These are phyloP conservation scores for Labeo catla DNA, from an alignment of 2,113 vertebrate species.

Conservation along the genomic window DNA sequence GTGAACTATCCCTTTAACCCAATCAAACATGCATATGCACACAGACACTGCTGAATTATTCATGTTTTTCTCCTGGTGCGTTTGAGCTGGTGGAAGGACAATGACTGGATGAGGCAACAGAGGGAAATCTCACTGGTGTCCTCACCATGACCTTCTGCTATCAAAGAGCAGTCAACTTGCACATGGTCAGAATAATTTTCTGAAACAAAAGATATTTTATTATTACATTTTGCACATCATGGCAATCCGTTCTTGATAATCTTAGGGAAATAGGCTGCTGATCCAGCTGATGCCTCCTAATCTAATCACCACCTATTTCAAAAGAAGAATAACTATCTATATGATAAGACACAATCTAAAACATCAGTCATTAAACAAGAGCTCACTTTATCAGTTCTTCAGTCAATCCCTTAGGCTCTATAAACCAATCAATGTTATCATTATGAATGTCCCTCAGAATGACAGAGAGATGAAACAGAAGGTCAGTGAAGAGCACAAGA, in stretches of 20 bases:
- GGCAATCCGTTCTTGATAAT: not conserved
- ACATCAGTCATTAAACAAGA: not conserved
- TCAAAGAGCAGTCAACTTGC: not conserved
- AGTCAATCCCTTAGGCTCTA: not conserved
- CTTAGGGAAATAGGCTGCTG: not conserved
- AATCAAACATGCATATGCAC: constrained; percentile 19
- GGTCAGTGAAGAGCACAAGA: not conserved
- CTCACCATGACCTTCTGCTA: constrained; percentile 2
- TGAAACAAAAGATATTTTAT: not conserved
- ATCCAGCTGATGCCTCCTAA: not conserved
- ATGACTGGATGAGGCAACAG: not conserved
- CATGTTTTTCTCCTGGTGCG: constrained; percentile 16
- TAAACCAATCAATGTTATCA: not conserved
- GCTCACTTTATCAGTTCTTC: not conserved
- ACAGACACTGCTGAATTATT: constrained; percentile 7
- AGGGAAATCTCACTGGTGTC: not conserved
- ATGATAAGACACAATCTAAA: constrained; percentile 17
- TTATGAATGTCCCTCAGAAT: constrained; percentile 7
- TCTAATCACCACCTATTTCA: not conserved
- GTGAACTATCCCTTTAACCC: not conserved
- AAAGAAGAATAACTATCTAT: not conserved
- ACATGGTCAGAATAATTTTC: not conserved
- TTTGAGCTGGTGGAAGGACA: not conserved
- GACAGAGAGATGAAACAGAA: constrained; percentile 13
- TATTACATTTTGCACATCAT: not conserved